These are phyloP conservation scores for Eurytoma adleriae DNA, from an alignment of 2,888 invertebrate genomes.

Conservation along the genomic window DNA sequence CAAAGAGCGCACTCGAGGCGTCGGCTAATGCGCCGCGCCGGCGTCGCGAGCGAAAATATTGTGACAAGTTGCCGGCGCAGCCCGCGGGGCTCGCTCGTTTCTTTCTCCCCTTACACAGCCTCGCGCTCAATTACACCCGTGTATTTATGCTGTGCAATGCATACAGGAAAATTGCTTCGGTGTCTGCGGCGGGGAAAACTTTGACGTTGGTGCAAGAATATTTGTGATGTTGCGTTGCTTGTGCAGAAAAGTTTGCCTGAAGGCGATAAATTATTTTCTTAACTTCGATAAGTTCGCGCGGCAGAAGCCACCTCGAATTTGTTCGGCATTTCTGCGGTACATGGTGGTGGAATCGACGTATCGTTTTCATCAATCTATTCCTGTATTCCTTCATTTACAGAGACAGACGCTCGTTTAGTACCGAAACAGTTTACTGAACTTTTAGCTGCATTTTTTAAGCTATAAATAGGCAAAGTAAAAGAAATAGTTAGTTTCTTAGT, in stretches of 20 bases:
- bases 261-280: not conserved
- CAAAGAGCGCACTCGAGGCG: not conserved
- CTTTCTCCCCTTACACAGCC: not conserved
- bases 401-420: too few species aligned
- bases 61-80: constrained; percentile 24
- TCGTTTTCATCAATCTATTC: too few species aligned
- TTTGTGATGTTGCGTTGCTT: not conserved
- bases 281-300: too few species aligned
- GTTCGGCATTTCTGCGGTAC: too few species aligned
- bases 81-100: not conserved
- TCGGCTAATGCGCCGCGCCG: not conserved
- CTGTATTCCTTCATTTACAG: too few species aligned
- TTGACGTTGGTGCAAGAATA: too few species aligned
- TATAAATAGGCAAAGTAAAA: too few species aligned
- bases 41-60: constrained; percentile 38
- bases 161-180: not conserved
- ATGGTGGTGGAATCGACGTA: too few species aligned
- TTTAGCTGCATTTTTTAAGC: too few species aligned
- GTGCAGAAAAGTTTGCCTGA: not conserved
- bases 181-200: not conserved
- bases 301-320: too few species aligned
- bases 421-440: too few species aligned
- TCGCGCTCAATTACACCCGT: not conserved
- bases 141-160: not conserved
- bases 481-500: too few species aligned